Evolutionary conservation across 2,888 invertebrate species (phyloP).

Genomic region (Erebia epiphron): DNA sequence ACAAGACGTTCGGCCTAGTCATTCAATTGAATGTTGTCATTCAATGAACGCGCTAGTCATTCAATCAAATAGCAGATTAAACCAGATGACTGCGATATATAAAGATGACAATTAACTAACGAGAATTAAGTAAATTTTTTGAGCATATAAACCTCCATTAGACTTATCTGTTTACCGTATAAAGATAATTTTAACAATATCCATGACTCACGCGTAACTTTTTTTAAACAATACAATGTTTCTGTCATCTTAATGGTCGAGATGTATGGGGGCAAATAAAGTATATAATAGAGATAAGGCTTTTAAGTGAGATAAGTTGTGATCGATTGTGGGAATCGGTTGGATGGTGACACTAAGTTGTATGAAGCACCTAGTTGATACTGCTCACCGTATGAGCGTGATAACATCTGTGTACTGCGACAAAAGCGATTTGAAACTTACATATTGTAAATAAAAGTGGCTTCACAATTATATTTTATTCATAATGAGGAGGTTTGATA

Average conservation of each 20-base stretch:
- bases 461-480: not conserved
- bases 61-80: too few relatives aligned
- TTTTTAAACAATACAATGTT: constrained; percentile 41
- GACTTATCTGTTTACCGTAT: constrained; percentile 8
- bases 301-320: constrained; percentile 75
- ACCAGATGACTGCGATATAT: too few relatives aligned
- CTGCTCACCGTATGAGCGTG: constrained; percentile 58
- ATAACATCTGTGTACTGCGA: constrained; percentile 60
- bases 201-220: constrained; percentile 24
- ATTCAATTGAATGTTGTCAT: too few relatives aligned
- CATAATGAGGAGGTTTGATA: not conserved
- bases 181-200: constrained; percentile 28
- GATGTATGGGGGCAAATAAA: constrained; percentile 40
- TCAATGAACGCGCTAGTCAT: too few relatives aligned
- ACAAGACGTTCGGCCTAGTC: too few relatives aligned
- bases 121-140: not conserved
- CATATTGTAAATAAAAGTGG: not conserved
- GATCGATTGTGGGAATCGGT: constrained; percentile 79
- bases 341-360: constrained; percentile 77
- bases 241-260: constrained; percentile 43
- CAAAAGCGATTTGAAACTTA: not conserved
- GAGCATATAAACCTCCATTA: constrained; percentile 7
- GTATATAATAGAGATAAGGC: constrained; percentile 62
- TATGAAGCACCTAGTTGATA: constrained; percentile 64
- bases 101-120: too few relatives aligned